Base-by-base conservation (phyloP, 2,797 vertebrate genomes). In the Anolis apletophallus region DNA sequence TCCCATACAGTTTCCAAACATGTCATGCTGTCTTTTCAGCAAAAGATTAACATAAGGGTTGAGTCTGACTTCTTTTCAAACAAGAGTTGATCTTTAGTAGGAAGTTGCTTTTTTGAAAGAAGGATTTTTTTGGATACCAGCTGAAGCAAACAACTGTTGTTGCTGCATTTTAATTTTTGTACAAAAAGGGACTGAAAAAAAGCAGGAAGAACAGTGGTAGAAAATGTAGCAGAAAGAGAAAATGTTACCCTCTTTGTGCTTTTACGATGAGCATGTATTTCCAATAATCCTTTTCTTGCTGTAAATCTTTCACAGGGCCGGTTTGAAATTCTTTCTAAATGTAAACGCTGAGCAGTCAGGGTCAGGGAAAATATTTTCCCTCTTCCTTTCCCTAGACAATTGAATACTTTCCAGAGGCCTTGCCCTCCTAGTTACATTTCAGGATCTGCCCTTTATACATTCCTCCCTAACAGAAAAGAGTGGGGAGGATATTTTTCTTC, bases 261-360 rank as follows among this genome's bases (percentile, higher is more conserved):
- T 83, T 0, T 83, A 12, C 73, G 7, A 72, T 74, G 40, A 87
- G 1, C 57, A 19, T 88, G 81, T 87, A 88, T 92, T 93, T 89
- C 90, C 93, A 91, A 57, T 17, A 0, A 0, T 86, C 85, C 84
- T 91, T 94, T 93, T 85, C 86, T 85, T 87, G 93, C 73, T 83
- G 83, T 92, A 93, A 92, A 91, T 88, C 89, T 94, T 85, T 59
- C 90, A 89, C 36, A 52, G 86, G 93, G 89, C 91, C 91, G 86
- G 89, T 91, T 92, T 94, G 90, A 90, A 91, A 91, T 91, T 89
- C 89, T 86, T 93, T 94, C 83, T 85, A 84, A 93, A 79, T 54
- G 32, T 93, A 93, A 95, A 93, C 88, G 91, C 89, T 92, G 91
- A 91, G 92, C 90, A 91, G 93, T 91, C 92, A 90, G 92, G 91